phyloP scores from a whole-genome alignment of 2,113 vertebrate species.

The Siphamia tubifer region DNA sequence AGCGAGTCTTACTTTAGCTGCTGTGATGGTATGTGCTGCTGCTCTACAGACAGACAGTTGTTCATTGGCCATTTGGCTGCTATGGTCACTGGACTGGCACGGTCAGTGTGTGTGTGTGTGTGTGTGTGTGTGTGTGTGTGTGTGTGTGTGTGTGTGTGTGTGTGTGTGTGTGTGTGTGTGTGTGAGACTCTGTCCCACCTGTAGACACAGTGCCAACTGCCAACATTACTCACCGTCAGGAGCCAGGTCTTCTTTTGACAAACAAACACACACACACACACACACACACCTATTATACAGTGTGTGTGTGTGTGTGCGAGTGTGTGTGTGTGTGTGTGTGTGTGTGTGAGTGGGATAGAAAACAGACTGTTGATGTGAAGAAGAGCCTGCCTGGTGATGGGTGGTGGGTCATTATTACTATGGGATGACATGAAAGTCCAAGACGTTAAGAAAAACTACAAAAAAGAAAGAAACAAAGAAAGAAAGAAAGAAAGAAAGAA shows the following conservation, averaged over 20 bases:
- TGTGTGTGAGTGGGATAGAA: too few relatives aligned
- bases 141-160: slow-evolving; percentile 15
- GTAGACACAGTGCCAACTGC: slow-evolving; percentile 73
- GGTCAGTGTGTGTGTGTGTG: neutral
- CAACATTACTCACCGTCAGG: slow-evolving; percentile 77
- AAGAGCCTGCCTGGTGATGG: too few relatives aligned
- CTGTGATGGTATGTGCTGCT: slow-evolving; percentile 57
- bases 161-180: slow-evolving; percentile 5
- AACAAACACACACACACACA: slow-evolving; percentile 38
- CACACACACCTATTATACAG: too few relatives aligned
- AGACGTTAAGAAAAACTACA: too few relatives aligned
- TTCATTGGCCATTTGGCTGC: slow-evolving; percentile 66
- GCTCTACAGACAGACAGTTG: slow-evolving; percentile 51
- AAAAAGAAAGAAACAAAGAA: too few relatives aligned
- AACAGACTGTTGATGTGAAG: too few relatives aligned
- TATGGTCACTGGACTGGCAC: slow-evolving; percentile 56
- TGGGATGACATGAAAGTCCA: too few relatives aligned
- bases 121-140: slow-evolving; percentile 18
- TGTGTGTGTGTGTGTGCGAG: too few relatives aligned
- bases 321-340: too few relatives aligned
- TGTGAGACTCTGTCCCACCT: slow-evolving; percentile 76
- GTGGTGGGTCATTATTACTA: too few relatives aligned
- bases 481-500: too few relatives aligned
- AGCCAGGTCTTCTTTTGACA: slow-evolving; percentile 53
- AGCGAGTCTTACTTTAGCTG: slow-evolving; percentile 22